Conservation (phyloP, 1,140 invertebrate species). For the Lerema accius region DNA sequence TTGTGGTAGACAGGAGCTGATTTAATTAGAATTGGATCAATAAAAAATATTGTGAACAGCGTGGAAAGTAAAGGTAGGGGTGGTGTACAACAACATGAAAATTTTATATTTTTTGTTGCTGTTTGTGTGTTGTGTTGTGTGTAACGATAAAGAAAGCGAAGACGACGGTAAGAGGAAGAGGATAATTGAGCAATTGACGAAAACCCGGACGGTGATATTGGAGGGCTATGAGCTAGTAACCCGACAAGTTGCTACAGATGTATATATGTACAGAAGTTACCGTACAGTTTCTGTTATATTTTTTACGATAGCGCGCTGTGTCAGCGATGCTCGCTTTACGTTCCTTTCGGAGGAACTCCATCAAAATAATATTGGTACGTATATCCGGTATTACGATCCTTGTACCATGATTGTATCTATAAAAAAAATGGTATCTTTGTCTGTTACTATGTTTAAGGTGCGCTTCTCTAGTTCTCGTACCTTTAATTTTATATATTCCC, state of each 20-base stretch:
- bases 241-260: slow-evolving; percentile 68
- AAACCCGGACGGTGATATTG: slow-evolving; percentile 63
- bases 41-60: neutral
- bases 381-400: too few relatives aligned
- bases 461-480: too few relatives aligned
- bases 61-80: slow-evolving; percentile 39
- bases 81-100: slow-evolving; percentile 53
- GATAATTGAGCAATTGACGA: slow-evolving; percentile 67
- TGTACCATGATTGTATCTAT: neutral
- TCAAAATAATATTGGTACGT: slow-evolving; percentile 75
- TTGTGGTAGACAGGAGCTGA: slow-evolving; percentile 16
- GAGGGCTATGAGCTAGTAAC: slow-evolving; percentile 70
- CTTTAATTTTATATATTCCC: too few relatives aligned
- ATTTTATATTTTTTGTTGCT: slow-evolving; percentile 59
- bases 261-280: slow-evolving; percentile 75
- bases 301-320: slow-evolving; percentile 63
- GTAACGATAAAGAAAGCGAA: slow-evolving; percentile 61
- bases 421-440: neutral
- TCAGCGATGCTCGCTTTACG: slow-evolving; percentile 67
- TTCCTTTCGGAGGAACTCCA: slow-evolving; percentile 75
- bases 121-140: slow-evolving; percentile 57
- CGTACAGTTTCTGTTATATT: slow-evolving; percentile 73
- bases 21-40: too few relatives aligned
- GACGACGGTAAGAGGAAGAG: slow-evolving; percentile 60
- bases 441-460: too few relatives aligned